A percentile compares a stretch with the other conserved stretches of the same genome.
Evolutionary conservation across 2,797 vertebrate species (phyloP).

Genomic region (Ambastaia sidthimunki): DNA sequence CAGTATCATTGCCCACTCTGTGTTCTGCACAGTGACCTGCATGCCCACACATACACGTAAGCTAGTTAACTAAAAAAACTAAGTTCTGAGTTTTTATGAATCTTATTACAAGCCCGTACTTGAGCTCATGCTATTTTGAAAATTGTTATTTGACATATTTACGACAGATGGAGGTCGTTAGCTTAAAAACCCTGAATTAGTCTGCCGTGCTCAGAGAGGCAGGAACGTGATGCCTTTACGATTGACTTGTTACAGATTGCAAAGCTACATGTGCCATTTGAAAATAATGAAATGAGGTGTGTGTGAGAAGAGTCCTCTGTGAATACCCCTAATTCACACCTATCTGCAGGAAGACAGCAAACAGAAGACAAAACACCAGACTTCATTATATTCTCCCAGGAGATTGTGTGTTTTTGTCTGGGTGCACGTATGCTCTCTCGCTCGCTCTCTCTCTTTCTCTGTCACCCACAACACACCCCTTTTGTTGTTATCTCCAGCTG

Average conservation of each 20-base stretch:
- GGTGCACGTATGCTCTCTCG: slow-evolving; percentile 14
- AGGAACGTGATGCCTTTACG: background rate
- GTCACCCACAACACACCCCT: background rate
- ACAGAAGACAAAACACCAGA: slow-evolving; percentile 45
- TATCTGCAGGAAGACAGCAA: slow-evolving; percentile 36
- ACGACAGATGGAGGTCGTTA: slow-evolving; percentile 36
- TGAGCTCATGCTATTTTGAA: slow-evolving; percentile 6
- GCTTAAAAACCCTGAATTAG: slow-evolving; percentile 30
- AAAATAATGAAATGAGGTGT: slow-evolving; percentile 56
- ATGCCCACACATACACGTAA: slow-evolving; percentile 21
- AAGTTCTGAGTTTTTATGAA: slow-evolving; percentile 25
- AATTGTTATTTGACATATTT: slow-evolving; percentile 28
- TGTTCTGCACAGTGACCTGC: slow-evolving; percentile 30
- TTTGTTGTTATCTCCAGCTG: slow-evolving; percentile 46
- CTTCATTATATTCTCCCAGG: slow-evolving; percentile 47
- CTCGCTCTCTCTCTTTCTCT: background rate
- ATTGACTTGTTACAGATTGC: slow-evolving; percentile 29
- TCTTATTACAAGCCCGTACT: slow-evolving; percentile 6
- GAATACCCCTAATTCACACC: slow-evolving; percentile 56
- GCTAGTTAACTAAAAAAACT: slow-evolving; percentile 28
- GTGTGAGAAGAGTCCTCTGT: slow-evolving; percentile 46
- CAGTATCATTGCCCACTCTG: slow-evolving; percentile 52
- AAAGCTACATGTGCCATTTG: slow-evolving; percentile 47
- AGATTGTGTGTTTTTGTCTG: slow-evolving; percentile 44
- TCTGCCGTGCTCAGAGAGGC: background rate